These are phyloP conservation scores for Hirtodrosophila histrioides DNA, from an alignment of 2,888 invertebrate species.

Conservation along the genomic window DNA sequence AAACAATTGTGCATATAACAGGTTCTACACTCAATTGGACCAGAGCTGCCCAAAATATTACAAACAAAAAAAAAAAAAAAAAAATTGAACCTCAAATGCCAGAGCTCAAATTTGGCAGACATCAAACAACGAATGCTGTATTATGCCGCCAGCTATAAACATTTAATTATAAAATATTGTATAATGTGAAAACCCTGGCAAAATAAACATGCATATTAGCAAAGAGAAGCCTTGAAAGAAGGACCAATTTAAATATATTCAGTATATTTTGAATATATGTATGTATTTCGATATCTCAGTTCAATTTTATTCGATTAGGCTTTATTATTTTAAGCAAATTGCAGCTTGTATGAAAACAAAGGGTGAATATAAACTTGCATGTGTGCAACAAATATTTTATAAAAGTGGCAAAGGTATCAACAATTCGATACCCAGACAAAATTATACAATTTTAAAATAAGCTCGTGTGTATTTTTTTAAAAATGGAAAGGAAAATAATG, in stretches of 20 bases:
- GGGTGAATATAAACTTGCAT: not conserved
- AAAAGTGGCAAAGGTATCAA: conserved; percentile 10
- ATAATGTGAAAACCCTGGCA: conserved; percentile 1
- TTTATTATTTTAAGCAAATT: conserved; percentile 28
- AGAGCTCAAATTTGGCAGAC: not conserved
- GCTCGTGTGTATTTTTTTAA: not conserved
- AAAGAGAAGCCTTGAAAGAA: not conserved
- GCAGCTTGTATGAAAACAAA: conserved; percentile 13
- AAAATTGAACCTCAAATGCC: conserved; percentile 15
- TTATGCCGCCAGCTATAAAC: conserved; percentile 41
- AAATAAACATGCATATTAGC: conserved; percentile 10
- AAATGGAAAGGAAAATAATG: conserved; percentile 1
- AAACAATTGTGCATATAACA: conserved; percentile 5
- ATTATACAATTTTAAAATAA: conserved; percentile 1
- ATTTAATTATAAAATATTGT: conserved; percentile 59
- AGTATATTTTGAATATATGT: not conserved
- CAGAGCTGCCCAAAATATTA: no score
- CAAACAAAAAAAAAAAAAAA: no score
- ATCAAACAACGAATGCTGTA: no score
- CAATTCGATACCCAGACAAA: not conserved
- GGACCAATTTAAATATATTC: not conserved
- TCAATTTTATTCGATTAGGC: conserved; percentile 2
- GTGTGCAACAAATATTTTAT: not conserved
- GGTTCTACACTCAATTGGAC: not conserved
- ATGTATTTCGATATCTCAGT: not conserved